These are phyloP conservation scores for Sebastes umbrosus DNA, from an alignment of 2,797 vertebrate genomes.

Conservation along the genomic window DNA sequence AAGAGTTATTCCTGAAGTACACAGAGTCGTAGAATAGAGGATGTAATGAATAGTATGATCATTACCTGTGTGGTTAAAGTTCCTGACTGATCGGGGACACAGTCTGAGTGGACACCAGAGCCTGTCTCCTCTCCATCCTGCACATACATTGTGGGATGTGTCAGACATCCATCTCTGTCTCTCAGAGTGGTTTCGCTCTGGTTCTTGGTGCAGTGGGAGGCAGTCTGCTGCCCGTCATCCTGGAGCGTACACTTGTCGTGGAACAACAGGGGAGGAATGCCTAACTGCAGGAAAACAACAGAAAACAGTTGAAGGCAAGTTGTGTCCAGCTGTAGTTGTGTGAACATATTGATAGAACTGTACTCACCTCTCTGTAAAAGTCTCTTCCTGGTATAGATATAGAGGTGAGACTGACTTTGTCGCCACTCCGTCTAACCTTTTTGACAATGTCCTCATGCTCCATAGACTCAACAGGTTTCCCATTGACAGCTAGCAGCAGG, in stretches of 20 bases:
- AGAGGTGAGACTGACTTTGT: constrained; percentile 81
- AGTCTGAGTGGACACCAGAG: constrained; percentile 58
- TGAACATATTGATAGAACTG: background rate
- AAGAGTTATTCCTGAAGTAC: background rate
- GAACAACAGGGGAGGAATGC: constrained; percentile 79
- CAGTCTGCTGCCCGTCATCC: background rate
- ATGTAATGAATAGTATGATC: background rate
- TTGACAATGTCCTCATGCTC: constrained; percentile 88
- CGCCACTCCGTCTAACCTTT: constrained; percentile 81
- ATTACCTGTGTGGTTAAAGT: constrained; percentile 75
- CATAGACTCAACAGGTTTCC: constrained; percentile 83
- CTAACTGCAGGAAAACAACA: constrained; percentile 65
- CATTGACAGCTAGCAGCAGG: constrained; percentile 90
- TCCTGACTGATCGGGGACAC: constrained; percentile 51
- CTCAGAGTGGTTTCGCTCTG: background rate
- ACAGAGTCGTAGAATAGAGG: background rate
- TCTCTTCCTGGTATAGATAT: constrained; percentile 83
- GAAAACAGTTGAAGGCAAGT: background rate
- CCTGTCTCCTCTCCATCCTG: constrained; percentile 42
- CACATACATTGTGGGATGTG: constrained; percentile 39
- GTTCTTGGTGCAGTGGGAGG: background rate
- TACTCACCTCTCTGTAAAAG: constrained; percentile 86
- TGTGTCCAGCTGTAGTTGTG: background rate
- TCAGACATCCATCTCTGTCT: background rate
- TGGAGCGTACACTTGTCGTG: constrained; percentile 43